Base-by-base conservation (phyloP, 2,797 vertebrate genomes). In the Rhinichthys osculus region DNA sequence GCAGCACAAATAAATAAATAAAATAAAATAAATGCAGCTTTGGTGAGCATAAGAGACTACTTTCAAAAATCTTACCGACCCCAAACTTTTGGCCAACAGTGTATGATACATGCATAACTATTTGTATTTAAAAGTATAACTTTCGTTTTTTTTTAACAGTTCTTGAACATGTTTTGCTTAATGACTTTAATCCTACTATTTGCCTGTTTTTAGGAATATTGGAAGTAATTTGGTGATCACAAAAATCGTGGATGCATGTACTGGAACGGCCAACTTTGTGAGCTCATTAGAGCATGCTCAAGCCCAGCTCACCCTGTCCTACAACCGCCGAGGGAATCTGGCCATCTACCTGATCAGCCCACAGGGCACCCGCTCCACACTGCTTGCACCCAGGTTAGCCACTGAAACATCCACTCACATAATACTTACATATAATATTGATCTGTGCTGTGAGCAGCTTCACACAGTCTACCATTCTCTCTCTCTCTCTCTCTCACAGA, bases 291-390 rank as follows among this genome's bases (percentile, higher is more conserved):
- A 99, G 90, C 98, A 99, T 0, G 97, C 94, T 0, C 98, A 99
- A 91, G 98, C 98, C 4, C 93, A 96, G 85, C 97, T 99, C 90
- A 98, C 97, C 0, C 92, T 99, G 91, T 98, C 98, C 89, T 99
- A 99, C 94, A 99, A 98, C 92, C 96, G 97, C n/a, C 95, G 98
- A 0, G 98, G 98, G 5, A 97, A 98, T 94, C 93, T 99, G 91
- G 97, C 97, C 87, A 98, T 99, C 91, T 95, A 98, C 91, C 96
- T 99, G 54, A 93, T 97, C 90, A 99, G 98, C 91, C 98, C 98
- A 76, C 93, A 96, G 87, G 98, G 98, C 82, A 99, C 98, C 5
- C 97, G 97, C 42, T 99, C 98, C 84, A 98, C 97, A 3, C 94
- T 99, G 50, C 96, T 99, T 84, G 97, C 98, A 0, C 95, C 97